Conservation (phyloP, 2,888 invertebrate genomes). For the Plebejus melissa region DNA sequence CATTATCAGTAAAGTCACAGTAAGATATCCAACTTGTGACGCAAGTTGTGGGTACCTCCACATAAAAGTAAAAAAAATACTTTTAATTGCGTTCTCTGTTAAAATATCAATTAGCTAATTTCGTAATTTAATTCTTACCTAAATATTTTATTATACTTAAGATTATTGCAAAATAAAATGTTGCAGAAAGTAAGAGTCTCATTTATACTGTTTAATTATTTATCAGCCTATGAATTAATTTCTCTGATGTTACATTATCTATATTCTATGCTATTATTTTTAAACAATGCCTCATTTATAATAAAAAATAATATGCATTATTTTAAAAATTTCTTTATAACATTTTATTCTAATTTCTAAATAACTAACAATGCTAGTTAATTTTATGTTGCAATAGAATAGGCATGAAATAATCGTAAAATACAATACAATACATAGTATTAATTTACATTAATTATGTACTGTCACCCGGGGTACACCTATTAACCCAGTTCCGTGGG, state of each 20-base stretch:
- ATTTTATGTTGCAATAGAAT: not conserved
- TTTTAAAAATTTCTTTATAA: not conserved
- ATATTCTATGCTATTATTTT: too few relatives aligned
- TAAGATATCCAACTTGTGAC: too few relatives aligned
- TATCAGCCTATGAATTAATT: too few relatives aligned
- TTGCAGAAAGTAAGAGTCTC: not conserved
- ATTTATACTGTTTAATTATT: not conserved
- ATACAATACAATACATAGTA: not conserved
- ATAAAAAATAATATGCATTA: not conserved
- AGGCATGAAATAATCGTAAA: not conserved
- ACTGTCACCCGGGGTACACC: not conserved
- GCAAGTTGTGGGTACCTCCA: too few relatives aligned
- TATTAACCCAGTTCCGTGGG: not conserved
- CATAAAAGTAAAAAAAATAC: not conserved
- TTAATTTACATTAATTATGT: not conserved
- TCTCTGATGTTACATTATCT: too few relatives aligned
- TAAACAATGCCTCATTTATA: not conserved
- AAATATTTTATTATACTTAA: not conserved
- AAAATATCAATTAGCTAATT: not conserved
- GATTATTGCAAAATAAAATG: not conserved
- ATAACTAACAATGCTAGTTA: not conserved
- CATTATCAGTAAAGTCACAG: too few relatives aligned
- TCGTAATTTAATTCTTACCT: not conserved
- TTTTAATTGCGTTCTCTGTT: not conserved
- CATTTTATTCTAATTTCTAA: not conserved